Conservation (phyloP, 2,797 vertebrate species). For the Catamblyrhynchus diadema region DNA sequence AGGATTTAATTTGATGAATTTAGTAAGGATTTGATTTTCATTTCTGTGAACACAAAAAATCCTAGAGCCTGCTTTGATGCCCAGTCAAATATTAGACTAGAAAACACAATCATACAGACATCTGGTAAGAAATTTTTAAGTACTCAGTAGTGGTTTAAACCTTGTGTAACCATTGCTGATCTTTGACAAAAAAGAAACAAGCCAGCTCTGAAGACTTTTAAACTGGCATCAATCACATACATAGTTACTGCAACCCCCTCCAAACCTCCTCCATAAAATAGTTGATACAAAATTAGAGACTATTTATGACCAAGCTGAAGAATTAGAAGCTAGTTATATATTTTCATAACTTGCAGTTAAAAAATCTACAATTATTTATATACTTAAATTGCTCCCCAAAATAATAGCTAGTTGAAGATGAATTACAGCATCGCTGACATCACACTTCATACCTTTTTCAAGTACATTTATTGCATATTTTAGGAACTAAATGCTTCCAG, state of each 20-base stretch:
- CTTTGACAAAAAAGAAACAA: constrained; percentile 22
- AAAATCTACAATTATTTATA: not conserved
- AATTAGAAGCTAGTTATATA: not conserved
- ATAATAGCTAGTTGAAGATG: not conserved
- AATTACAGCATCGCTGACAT: not conserved
- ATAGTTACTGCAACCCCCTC: not conserved
- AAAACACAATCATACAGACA: constrained; percentile 12
- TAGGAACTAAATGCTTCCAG: constrained; percentile 10
- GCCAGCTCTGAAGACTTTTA: not conserved
- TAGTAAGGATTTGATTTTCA: constrained; percentile 6
- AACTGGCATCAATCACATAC: not conserved
- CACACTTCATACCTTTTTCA: not conserved
- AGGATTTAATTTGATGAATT: not conserved
- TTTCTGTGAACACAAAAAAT: constrained; percentile 6
- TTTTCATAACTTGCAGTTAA: not conserved
- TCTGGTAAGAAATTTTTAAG: constrained; percentile 19
- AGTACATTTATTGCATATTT: not conserved
- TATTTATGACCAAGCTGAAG: not conserved
- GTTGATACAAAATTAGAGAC: not conserved
- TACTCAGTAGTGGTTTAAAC: not conserved
- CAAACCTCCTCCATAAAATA: not conserved
- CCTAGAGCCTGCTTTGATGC: not conserved
- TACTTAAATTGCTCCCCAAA: not conserved
- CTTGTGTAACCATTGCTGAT: not conserved
- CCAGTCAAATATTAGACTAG: constrained; percentile 3